Evolutionary conservation across 1,140 invertebrate genomes (phyloP), one percentile per base, ranked within the genome.

Genomic region (Apis dorsata): DNA sequence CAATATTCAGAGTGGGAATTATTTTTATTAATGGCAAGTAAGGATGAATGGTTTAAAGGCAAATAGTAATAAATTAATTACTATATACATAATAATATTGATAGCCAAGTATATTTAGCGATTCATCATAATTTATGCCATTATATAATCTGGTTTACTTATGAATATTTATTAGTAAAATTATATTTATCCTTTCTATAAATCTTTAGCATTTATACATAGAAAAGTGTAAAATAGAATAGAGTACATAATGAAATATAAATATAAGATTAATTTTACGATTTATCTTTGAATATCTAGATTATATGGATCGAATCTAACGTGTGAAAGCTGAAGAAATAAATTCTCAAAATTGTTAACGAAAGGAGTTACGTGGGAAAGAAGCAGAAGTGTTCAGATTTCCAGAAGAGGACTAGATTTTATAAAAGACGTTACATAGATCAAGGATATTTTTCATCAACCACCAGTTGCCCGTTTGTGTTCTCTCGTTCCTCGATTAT

Each of bases 391-490:
- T 1, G 17, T 3, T 15, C 15, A 34, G 62, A 66, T 66, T 66
- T 66, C 2, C 8, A 13, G 7, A 13, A 49, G 5, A 10, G 19
- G 2, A 17, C 13, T 55, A 66, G 62, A 55, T 77, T 55, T n/a
- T 51, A 8, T 28, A 53, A 49, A 24, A 75, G 44, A 49, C 11
- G 62, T 7, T n/a, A 49, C 62, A 72, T 72, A 66, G 34, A 81
- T 75, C 62, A 68, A 75, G 59, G 17, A 66, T 49, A 75, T 51
- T 62, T 86, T 79, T 75, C 79, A 81, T 86, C 85, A 65, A 75
- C 85, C 85, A 86, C 85, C 84, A 86, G 85, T 86, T 86, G 85
- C 84, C 74, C 19, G 59, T 51, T 76, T 51, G 57, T n/a, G 69
- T 21, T 19, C 15, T 9, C 17, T n/a, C 68, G 13, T 12, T 74